Conservation (phyloP, 1,140 invertebrate genomes). For the Euura lappo region DNA sequence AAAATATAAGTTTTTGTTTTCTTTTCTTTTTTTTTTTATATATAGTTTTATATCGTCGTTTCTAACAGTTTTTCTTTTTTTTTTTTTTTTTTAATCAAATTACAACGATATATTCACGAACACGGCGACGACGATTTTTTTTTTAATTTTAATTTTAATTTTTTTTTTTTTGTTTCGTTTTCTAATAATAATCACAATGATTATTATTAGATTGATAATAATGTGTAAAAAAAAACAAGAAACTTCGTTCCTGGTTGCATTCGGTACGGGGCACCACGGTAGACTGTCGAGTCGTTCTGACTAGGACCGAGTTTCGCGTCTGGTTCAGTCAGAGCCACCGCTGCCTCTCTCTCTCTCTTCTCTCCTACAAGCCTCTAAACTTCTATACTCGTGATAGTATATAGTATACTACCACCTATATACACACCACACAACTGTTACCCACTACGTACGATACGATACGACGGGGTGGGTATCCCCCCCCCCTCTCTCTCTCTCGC, state of each 20-base stretch:
- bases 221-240: neutral
- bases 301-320: neutral
- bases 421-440: neutral
- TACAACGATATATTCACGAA: too few relatives aligned
- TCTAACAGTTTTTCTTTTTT: too few relatives aligned
- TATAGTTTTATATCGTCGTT: too few relatives aligned
- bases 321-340: neutral
- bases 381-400: neutral
- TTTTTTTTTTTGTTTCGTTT: neutral
- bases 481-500: neutral
- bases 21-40: too few relatives aligned
- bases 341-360: neutral
- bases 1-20: too few relatives aligned
- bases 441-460: too few relatives aligned
- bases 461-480: too few relatives aligned
- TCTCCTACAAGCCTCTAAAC: neutral
- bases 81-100: too few relatives aligned
- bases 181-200: neutral
- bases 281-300: neutral
- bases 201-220: neutral
- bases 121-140: too few relatives aligned
- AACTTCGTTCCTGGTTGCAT: neutral
- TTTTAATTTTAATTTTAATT: too few relatives aligned
- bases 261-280: slow-evolving; percentile 1
- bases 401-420: neutral